Conservation (phyloP, 2,797 vertebrate species). For the Channallabes apus region DNA sequence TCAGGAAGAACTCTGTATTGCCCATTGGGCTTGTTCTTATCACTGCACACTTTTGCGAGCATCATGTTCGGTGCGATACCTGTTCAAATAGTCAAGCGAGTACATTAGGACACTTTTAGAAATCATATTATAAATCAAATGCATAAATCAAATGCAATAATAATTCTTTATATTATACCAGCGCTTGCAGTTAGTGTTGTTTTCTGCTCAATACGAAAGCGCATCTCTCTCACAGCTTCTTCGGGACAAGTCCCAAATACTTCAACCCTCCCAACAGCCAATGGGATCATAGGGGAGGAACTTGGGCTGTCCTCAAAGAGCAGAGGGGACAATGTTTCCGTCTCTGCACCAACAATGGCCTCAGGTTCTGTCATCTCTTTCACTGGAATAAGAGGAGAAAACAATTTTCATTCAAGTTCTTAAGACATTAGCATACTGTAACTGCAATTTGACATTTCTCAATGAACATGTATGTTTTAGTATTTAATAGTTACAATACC, state of each 20-base stretch:
- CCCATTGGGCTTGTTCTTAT: conserved; percentile 96
- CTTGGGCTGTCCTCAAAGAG: conserved; percentile 85
- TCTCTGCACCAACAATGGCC: conserved; percentile 43
- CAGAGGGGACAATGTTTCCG: conserved; percentile 76
- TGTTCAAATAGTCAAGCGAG: conserved; percentile 59
- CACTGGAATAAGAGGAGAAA: background rate
- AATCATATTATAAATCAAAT: background rate
- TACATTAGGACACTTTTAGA: background rate
- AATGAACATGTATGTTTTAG: background rate
- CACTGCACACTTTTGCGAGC: conserved; percentile 97
- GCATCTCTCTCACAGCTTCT: conserved; percentile 94
- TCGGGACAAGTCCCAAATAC: conserved; percentile 88
- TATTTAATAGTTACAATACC: conserved; percentile 39
- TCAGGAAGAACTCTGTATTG: conserved; percentile 84
- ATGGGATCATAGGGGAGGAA: conserved; percentile 54
- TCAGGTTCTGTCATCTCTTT: conserved; percentile 55
- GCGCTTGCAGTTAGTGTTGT: conserved; percentile 93
- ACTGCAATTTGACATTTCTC: background rate
- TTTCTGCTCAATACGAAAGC: conserved; percentile 93
- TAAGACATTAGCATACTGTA: background rate
- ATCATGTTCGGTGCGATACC: conserved; percentile 96
- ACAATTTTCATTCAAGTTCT: background rate
- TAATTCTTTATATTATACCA: conserved; percentile 70
- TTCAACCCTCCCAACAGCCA: conserved; percentile 50
- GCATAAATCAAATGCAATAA: background rate